phyloP scores from a whole-genome alignment of 2,888 invertebrate genomes.

The Amphipoea lucens region DNA sequence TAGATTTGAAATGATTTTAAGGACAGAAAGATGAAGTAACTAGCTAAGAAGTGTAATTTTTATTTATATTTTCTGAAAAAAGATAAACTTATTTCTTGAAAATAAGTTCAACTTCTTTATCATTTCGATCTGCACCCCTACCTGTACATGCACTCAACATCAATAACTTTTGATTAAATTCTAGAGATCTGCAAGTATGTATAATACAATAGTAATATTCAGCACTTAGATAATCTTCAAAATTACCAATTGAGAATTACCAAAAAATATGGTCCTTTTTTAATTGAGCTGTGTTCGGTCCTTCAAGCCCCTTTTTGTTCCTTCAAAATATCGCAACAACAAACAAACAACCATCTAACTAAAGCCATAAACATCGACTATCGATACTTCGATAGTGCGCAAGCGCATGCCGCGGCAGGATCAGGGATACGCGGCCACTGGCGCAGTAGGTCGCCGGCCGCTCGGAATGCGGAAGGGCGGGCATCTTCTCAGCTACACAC shows the following conservation, averaged over 20 bases:
- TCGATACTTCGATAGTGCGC: constrained; percentile 68
- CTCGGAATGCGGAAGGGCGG: constrained; percentile 88
- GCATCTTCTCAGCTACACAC: constrained; percentile 75
- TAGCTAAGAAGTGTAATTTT: background rate
- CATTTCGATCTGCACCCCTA: background rate
- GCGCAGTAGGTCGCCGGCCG: constrained; percentile 89
- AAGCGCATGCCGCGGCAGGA: constrained; percentile 82
- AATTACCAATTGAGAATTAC: background rate
- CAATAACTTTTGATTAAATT: background rate
- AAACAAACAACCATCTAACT: background rate
- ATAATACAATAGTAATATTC: background rate
- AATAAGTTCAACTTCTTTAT: too few species aligned
- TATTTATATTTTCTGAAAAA: background rate
- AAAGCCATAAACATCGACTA: constrained; percentile 57
- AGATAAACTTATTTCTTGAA: background rate
- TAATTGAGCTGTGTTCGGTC: background rate
- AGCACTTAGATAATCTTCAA: background rate
- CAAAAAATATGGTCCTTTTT: background rate
- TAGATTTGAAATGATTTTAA: background rate
- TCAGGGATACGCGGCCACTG: constrained; percentile 89
- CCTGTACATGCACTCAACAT: background rate
- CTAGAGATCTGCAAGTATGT: background rate
- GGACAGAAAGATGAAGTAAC: background rate
- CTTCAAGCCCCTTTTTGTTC: background rate
- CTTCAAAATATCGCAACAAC: constrained; percentile 9